These are phyloP conservation scores for Chalcis sispes DNA, from an alignment of 2,888 invertebrate genomes.

Conservation along the genomic window DNA sequence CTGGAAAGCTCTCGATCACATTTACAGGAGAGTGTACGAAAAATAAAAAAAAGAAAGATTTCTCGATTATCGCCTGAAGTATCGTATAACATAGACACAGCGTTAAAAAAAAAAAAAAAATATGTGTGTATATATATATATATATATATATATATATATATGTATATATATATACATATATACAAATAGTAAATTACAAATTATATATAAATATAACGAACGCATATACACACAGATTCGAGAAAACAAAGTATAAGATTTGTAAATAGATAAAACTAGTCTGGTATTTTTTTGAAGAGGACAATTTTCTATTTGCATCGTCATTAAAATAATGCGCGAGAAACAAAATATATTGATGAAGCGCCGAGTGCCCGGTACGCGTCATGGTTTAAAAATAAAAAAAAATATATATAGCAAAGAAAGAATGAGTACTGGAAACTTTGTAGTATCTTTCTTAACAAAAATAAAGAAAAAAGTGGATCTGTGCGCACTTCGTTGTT, in stretches of 20 bases:
- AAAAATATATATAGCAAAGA: not conserved
- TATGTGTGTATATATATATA: conserved; percentile 4
- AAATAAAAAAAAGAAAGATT: conserved; percentile 39
- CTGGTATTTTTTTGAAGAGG: conserved; percentile 60
- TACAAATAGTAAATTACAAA: conserved; percentile 1
- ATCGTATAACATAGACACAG: conserved; percentile 50
- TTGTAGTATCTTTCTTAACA: conserved; percentile 33
- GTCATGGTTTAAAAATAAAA: conserved; percentile 43
- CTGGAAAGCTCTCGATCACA: conserved; percentile 6
- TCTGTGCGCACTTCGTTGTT: conserved; percentile 40
- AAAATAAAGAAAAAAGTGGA: conserved; percentile 13
- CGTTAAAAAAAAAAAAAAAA: conserved; percentile 43
- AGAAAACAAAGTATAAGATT: conserved; percentile 43
- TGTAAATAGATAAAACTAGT: conserved; percentile 58
- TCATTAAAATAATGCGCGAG: conserved; percentile 50
- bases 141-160: not conserved
- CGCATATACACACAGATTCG: conserved; percentile 9
- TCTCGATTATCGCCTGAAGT: conserved; percentile 39
- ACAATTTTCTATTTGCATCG: conserved; percentile 62
- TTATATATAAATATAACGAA: not conserved
- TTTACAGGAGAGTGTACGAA: no score
- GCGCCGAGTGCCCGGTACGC: conserved; percentile 44
- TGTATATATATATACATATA: conserved; percentile 5
- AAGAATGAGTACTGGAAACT: conserved; percentile 27
- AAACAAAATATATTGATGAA: conserved; percentile 33